Conservation (phyloP, 1,140 invertebrate species). For the Branchinecta lynchi region DNA sequence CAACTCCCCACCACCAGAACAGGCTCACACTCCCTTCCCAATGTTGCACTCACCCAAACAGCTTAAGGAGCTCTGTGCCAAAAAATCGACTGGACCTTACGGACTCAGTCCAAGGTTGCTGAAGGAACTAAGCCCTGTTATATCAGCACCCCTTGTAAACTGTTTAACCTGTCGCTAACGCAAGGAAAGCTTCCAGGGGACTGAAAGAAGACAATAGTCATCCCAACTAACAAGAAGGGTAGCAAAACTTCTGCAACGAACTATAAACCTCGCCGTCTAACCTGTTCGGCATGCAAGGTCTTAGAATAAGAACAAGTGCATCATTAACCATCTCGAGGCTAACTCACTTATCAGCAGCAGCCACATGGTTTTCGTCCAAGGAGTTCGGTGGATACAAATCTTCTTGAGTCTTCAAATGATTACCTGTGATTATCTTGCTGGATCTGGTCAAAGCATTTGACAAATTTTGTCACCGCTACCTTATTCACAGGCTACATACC, state of each 20-base stretch:
- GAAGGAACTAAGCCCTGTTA: slow-evolving; percentile 9
- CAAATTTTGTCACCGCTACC: neutral
- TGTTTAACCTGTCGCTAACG: slow-evolving; percentile 9
- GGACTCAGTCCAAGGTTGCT: neutral
- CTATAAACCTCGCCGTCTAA: neutral
- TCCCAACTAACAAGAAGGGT: slow-evolving; percentile 1
- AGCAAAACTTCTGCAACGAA: slow-evolving; percentile 5
- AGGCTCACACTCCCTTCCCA: slow-evolving; percentile 4
- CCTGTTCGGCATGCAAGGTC: slow-evolving; percentile 4
- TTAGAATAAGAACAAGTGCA: neutral
- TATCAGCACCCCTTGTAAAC: slow-evolving; percentile 4
- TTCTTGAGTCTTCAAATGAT: neutral
- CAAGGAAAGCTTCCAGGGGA: slow-evolving; percentile 5
- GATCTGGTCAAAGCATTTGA: slow-evolving; percentile 5
- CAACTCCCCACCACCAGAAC: slow-evolving; percentile 4
- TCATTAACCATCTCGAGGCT: slow-evolving; percentile 9
- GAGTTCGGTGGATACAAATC: slow-evolving; percentile 5
- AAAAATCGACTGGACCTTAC: neutral
- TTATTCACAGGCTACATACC: too few relatives aligned
- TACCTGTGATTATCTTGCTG: slow-evolving; percentile 1
- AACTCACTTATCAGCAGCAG: slow-evolving; percentile 8
- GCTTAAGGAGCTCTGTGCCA: slow-evolving; percentile 4
- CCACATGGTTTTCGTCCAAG: slow-evolving; percentile 5
- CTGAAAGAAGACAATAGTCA: neutral
- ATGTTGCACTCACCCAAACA: slow-evolving; percentile 5